Base-by-base conservation (phyloP, 2,113 vertebrate genomes). In the Tamias sibiricus region DNA sequence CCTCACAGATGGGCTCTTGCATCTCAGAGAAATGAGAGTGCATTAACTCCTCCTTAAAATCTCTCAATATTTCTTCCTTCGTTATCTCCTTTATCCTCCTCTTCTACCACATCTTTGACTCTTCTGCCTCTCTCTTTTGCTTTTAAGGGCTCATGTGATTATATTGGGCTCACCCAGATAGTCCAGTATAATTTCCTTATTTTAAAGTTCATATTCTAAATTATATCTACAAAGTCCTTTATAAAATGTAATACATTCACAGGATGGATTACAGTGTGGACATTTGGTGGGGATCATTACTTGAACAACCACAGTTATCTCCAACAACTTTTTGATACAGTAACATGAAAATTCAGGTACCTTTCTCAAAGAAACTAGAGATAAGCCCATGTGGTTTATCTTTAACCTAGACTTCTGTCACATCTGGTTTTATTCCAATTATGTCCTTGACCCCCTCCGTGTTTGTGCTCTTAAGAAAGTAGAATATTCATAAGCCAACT, bases 101-200 rank as follows among this genome's bases (percentile, higher is more conserved):
- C 32, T 68, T 74, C 32, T 59, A 13, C 12, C 68, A 64, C 19
- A 40, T 42, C 66, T 93, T 87, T 90, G 69, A 86, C 47, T 90
- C 42, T 16, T 59, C 62, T 42, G 17, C 40, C 57, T 83, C 82
- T 74, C 49, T 84, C 32, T 90, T 91, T 83, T 76, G n/a, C 44
- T 87, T 90, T 90, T 77, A 91, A 79, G 22, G 57, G 17, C 3
- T 57, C 32, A 13, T 40, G 13, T 47, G 64, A 80, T 83, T 84
- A 83, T 37, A n/a, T 0, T 44, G 5, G 17, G 26, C 87, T 96
- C 71, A 80, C 35, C 47, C 49, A 17, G 37, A 68, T 64, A 94
- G 87, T 76, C 76, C 59, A 85, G 20, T 28, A 69, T 59, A 80
- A 84, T 85, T 76, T 72, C 59, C 72, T 91, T 88, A 40, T 92